Conservation (phyloP, 2,888 invertebrate species). For the Nymphalis urticae region DNA sequence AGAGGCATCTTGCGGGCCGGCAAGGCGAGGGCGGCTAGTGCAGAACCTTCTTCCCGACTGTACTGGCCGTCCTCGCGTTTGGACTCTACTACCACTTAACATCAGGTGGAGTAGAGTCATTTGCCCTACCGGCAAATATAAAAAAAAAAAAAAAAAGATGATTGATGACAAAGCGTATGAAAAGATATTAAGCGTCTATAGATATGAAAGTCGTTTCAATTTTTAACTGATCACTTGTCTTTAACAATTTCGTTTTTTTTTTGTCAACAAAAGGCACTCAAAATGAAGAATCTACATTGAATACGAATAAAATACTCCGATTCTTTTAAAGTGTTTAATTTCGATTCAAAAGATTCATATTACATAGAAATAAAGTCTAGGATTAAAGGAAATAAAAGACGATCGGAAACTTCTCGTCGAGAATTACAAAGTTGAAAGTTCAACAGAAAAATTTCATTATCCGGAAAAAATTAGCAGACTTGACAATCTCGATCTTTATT, state of each 20-base stretch:
- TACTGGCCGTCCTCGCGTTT: too few species aligned
- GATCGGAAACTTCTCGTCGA: slow-evolving; percentile 33
- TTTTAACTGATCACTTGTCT: background rate
- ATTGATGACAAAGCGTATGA: too few species aligned
- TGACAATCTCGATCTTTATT: slow-evolving; percentile 10
- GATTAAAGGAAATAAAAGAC: slow-evolving; percentile 15
- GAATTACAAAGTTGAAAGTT: slow-evolving; percentile 53
- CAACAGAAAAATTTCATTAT: slow-evolving; percentile 43
- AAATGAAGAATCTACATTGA: background rate
- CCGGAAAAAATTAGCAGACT: slow-evolving; percentile 28
- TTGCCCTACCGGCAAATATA: too few species aligned
- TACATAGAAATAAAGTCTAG: slow-evolving; percentile 2
- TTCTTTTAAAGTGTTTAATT: too few species aligned
- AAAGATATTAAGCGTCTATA: too few species aligned
- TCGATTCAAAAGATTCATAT: background rate
- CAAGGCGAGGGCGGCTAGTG: too few species aligned
- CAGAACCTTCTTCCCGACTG: too few species aligned
- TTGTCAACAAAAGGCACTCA: slow-evolving; percentile 1
- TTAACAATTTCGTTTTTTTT: background rate
- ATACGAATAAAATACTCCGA: background rate
- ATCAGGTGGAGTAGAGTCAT: too few species aligned
- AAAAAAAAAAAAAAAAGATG: too few species aligned
- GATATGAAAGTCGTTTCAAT: too few species aligned
- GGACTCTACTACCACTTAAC: too few species aligned
- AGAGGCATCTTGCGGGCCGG: too few species aligned